These are phyloP conservation scores for Magallana gigas DNA, from an alignment of 1,140 invertebrate genomes.

Conservation along the genomic window DNA sequence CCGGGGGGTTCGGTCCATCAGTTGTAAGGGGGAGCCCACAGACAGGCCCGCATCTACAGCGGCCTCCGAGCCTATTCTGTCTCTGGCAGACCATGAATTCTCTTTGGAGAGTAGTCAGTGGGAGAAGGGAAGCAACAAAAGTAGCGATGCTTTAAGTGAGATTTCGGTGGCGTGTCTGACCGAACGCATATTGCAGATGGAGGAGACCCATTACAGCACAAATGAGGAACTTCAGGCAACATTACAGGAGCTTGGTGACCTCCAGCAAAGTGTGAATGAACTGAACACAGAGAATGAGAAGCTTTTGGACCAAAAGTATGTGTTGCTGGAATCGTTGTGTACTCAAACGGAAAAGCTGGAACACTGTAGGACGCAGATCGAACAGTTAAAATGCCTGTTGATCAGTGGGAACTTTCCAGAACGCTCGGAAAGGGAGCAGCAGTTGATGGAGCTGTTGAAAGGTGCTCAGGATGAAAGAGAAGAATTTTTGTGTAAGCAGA, in stretches of 20 bases:
- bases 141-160: constrained; percentile 86
- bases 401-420: constrained; percentile 76
- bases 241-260: constrained; percentile 92
- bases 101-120: constrained; percentile 80
- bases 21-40: constrained; percentile 31
- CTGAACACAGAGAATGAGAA: constrained; percentile 92
- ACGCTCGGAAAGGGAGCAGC: constrained; percentile 87
- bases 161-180: constrained; percentile 95
- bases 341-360: constrained; percentile 94
- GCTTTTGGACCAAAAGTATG: constrained; percentile 91
- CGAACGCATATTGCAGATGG: constrained; percentile 94
- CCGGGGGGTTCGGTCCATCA: constrained; percentile 46
- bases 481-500: constrained; percentile 84
- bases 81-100: constrained; percentile 68
- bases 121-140: constrained; percentile 91
- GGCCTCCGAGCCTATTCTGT: constrained; percentile 82
- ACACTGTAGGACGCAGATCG: constrained; percentile 82
- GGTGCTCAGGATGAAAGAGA: constrained; percentile 84
- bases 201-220: constrained; percentile 92
- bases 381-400: constrained; percentile 83
- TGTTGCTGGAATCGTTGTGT: constrained; percentile 93
- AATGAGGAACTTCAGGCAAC: constrained; percentile 97
- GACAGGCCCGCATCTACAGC: constrained; percentile 67
- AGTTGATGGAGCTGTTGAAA: constrained; percentile 92
- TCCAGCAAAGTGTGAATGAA: constrained; percentile 90